Base-by-base conservation (phyloP, 2,797 vertebrate species). In the Florisuga fusca region DNA sequence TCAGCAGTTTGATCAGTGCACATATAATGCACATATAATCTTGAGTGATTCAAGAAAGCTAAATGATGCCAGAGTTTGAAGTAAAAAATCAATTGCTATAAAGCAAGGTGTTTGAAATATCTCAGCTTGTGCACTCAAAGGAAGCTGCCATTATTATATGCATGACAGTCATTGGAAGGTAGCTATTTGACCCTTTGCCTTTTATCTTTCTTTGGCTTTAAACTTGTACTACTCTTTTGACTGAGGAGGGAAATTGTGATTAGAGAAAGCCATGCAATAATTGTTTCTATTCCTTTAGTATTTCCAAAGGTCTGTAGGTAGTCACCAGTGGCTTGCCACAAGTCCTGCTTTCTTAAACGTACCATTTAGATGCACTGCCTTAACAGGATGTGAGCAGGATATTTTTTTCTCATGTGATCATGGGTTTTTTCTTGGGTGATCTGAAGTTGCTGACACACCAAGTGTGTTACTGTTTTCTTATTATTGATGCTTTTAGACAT, bases 21-120 rank as follows among this genome's bases (percentile, higher is more conserved):
- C n/a, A n/a, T 58, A 1, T 21, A 55, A 15, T 3, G 33, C 36
- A 64, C 61, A 8, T 15, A 15, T 12, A 71, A 74, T 61, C 55
- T 62, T 66, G 16, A 36, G 23, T 48, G 66, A 69, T 86, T 85
- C 63, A 53, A 92, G 71, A 93, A 95, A 90, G 62, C 36, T 71
- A 90, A 85, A 84, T 78, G 67, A 61, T 63, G 87, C 84, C 57
- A 76, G 77, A 59, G 48, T 34, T 53, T 71, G 59, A 92, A 78
- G 77, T 90, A 7, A 1, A 89, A 92, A 84, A 82, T 90, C 59
- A 66, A 53, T 91, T 74, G 79, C 87, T 80, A 68, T 73, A 85
- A 94, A 95, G 33, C 50, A 8, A 92, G 81, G 61, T 33, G 46
- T 63, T 69, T 64, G 61, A 84, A 87, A 75, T 58, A 45, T n/a